phyloP scores from a whole-genome alignment of 1,140 invertebrate genomes.

The Drosophila biarmipes region DNA sequence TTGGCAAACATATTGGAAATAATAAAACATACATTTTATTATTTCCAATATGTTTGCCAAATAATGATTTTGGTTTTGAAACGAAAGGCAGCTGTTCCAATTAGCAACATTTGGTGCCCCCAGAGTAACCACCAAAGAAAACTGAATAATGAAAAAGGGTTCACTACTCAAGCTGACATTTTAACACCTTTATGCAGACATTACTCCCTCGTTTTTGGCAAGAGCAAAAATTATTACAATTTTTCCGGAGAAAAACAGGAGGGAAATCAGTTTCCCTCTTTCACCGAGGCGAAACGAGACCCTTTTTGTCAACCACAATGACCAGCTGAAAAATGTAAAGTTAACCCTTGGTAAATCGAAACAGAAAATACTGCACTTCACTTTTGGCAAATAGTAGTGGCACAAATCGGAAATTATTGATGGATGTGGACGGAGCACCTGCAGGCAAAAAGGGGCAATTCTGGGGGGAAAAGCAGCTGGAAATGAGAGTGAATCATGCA shows the following conservation, averaged over 20 bases:
- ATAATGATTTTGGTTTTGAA: neutral
- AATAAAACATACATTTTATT: no score
- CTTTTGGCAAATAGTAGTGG: slow-evolving; percentile 45
- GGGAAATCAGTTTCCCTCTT: slow-evolving; percentile 34
- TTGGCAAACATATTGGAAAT: neutral
- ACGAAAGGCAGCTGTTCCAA: slow-evolving; percentile 23
- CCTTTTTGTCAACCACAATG: slow-evolving; percentile 52
- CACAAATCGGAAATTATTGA: slow-evolving; percentile 46
- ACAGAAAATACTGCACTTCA: slow-evolving; percentile 67
- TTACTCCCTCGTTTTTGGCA: slow-evolving; percentile 23
- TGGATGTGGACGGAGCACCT: slow-evolving; percentile 60
- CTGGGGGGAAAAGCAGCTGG: slow-evolving; percentile 40
- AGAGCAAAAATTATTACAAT: slow-evolving; percentile 47
- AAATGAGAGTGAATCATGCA: slow-evolving; percentile 37
- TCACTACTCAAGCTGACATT: slow-evolving; percentile 20
- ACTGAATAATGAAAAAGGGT: slow-evolving; percentile 54
- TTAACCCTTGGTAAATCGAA: slow-evolving; percentile 56
- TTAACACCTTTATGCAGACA: slow-evolving; percentile 52
- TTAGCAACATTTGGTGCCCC: slow-evolving; percentile 30
- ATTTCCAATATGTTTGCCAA: neutral
- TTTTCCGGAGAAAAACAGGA: slow-evolving; percentile 46
- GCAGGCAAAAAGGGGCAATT: slow-evolving; percentile 37
- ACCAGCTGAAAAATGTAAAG: slow-evolving; percentile 68
- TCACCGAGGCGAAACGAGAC: slow-evolving; percentile 7
- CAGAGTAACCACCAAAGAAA: slow-evolving; percentile 26